Conservation (phyloP, 2,797 vertebrate species). For the Psittacula echo region DNA sequence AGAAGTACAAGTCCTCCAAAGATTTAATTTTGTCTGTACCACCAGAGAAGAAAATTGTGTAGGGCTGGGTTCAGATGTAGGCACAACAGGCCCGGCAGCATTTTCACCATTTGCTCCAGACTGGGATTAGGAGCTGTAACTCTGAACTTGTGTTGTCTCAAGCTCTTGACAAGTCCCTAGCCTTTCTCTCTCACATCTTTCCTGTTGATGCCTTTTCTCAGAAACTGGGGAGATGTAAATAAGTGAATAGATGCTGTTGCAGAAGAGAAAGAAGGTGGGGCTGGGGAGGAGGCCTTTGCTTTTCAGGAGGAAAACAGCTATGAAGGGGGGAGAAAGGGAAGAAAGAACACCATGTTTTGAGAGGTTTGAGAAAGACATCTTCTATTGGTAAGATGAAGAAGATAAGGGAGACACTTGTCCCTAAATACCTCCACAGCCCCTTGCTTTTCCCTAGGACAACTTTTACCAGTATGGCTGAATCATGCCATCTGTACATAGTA, state of each 20-base stretch:
- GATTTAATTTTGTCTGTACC: neutral
- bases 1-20: neutral
- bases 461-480: neutral
- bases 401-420: rapidly evolving
- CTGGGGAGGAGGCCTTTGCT: neutral
- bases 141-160: neutral
- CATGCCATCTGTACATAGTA: neutral
- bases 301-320: neutral
- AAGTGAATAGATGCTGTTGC: neutral
- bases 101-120: neutral
- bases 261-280: neutral
- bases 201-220: neutral
- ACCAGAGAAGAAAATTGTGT: neutral
- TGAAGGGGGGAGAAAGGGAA: neutral
- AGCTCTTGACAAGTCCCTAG: neutral
- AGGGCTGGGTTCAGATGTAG: neutral
- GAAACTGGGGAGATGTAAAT: neutral
- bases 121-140: neutral
- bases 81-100: neutral
- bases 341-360: neutral
- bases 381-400: neutral
- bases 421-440: neutral
- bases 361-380: neutral
- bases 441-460: neutral
- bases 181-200: neutral